phyloP scores from a whole-genome alignment of 2,888 invertebrate species.

The Cephus runcator region DNA sequence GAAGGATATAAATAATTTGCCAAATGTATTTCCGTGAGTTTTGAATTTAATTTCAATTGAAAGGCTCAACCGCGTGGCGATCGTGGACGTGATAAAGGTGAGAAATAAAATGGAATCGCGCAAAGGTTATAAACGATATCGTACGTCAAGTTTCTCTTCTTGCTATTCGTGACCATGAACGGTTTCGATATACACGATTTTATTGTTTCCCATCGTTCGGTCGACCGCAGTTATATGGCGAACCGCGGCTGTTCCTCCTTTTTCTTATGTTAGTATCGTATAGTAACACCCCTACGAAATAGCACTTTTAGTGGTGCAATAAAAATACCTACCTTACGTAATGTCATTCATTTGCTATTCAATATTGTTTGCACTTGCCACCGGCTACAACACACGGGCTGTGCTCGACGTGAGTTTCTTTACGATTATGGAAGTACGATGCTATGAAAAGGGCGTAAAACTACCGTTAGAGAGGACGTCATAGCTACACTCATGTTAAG shows the following conservation, averaged over 20 bases:
- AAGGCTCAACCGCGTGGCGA: neutral
- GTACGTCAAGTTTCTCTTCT: neutral
- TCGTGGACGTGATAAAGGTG: neutral
- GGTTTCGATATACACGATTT: neutral
- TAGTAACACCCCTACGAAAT: neutral
- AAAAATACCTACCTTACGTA: conserved; percentile 2
- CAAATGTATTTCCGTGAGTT: neutral
- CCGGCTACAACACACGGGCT: neutral
- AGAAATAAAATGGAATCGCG: neutral
- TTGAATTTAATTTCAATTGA: neutral
- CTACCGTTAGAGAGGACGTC: conserved; percentile 33
- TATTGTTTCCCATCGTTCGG: neutral
- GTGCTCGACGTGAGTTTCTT: conserved; percentile 12
- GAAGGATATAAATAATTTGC: neutral
- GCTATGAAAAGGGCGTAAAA: conserved; percentile 39
- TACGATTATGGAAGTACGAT: conserved; percentile 32
- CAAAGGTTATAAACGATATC: neutral
- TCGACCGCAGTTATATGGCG: neutral
- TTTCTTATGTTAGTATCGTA: neutral
- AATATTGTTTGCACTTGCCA: neutral
- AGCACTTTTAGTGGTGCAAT: neutral
- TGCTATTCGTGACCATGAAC: neutral
- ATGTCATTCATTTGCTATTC: conserved; percentile 4
- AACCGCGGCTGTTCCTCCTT: neutral
- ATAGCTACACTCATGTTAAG: conserved; percentile 19